Evolutionary conservation across 2,797 vertebrate genomes (phyloP).

Genomic region (Rhabdomys pumilio): DNA sequence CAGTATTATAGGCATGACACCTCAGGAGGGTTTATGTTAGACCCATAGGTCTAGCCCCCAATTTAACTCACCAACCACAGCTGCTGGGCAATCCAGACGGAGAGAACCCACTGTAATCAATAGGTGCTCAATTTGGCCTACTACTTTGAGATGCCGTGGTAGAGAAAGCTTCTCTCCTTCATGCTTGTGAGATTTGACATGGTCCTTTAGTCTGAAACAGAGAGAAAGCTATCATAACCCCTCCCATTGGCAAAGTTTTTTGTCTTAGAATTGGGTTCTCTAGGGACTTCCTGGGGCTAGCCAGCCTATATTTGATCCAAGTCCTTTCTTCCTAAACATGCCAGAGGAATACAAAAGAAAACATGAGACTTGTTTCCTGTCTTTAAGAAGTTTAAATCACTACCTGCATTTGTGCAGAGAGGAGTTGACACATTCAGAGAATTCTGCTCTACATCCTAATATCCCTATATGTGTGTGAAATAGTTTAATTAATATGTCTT

Average conservation of each 20-base stretch:
- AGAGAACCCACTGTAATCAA: conserved; percentile 89
- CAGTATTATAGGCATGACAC: conserved; percentile 20
- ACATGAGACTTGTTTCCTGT: not conserved
- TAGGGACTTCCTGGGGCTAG: conserved; percentile 27
- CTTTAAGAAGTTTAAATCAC: conserved; percentile 37
- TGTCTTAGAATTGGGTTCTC: conserved; percentile 18
- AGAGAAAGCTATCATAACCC: conserved; percentile 67
- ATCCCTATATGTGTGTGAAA: conserved; percentile 21
- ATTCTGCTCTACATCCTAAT: conserved; percentile 21
- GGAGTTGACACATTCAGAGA: conserved; percentile 43
- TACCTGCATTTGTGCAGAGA: conserved; percentile 22
- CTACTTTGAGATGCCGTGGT: conserved; percentile 86
- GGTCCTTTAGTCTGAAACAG: conserved; percentile 91
- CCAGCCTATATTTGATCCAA: not conserved
- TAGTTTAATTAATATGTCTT: conserved; percentile 52
- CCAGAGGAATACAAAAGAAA: not conserved
- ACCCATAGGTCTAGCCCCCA: not conserved
- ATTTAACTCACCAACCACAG: conserved; percentile 91
- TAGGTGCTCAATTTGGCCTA: conserved; percentile 90
- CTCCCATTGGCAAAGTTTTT: conserved; percentile 40
- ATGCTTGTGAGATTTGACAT: conserved; percentile 88
- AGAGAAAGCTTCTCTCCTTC: conserved; percentile 88
- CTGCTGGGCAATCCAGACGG: conserved; percentile 89
- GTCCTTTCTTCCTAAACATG: conserved; percentile 49
- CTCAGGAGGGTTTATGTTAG: conserved; percentile 10